Percentiles rank a stretch among this genome's conserved stretches.
These are phyloP conservation scores for Oedothorax gibbosus DNA, from an alignment of 1,140 invertebrate genomes.

Conservation along the genomic window DNA sequence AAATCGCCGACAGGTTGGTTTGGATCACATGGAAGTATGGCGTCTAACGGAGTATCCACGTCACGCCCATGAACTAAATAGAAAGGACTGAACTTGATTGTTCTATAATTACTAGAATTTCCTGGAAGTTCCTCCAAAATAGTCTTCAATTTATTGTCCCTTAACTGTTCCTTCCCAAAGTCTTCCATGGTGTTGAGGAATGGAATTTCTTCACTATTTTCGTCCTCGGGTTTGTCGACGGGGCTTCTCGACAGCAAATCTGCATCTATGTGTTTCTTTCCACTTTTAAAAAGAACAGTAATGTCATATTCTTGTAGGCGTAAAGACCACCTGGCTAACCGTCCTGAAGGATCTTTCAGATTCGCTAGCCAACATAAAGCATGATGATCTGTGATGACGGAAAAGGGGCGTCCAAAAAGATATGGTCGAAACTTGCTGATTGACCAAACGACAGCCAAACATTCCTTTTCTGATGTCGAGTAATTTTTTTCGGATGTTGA, in stretches of 20 bases:
- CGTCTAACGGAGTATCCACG: background rate
- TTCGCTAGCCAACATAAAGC: constrained; percentile 63
- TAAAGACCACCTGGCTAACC: constrained; percentile 61
- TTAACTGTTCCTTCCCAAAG: background rate
- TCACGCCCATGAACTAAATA: constrained; percentile 64
- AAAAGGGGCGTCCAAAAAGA: constrained; percentile 59
- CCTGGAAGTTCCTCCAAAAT: too few species aligned
- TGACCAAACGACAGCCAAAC: constrained; percentile 63
- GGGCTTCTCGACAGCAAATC: constrained; percentile 37
- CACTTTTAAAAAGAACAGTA: constrained; percentile 68
- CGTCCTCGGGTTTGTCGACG: too few species aligned
- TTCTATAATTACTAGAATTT: background rate
- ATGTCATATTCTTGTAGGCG: constrained; percentile 71
- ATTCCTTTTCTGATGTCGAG: constrained; percentile 61
- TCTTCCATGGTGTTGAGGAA: background rate
- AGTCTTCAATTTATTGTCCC: background rate
- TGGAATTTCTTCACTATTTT: background rate
- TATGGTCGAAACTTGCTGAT: constrained; percentile 63
- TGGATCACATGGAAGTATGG: constrained; percentile 17
- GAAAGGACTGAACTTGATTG: constrained; percentile 60
- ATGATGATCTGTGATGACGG: constrained; percentile 29
- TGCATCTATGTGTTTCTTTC: constrained; percentile 56
- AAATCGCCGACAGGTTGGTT: too few species aligned
- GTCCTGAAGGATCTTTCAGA: constrained; percentile 64
- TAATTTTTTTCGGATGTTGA: constrained; percentile 58